A percentile compares a stretch with the other conserved stretches of the same genome.
These are phyloP conservation scores for Ditula angustiorana DNA, from an alignment of 2,888 invertebrate species.

Conservation along the genomic window DNA sequence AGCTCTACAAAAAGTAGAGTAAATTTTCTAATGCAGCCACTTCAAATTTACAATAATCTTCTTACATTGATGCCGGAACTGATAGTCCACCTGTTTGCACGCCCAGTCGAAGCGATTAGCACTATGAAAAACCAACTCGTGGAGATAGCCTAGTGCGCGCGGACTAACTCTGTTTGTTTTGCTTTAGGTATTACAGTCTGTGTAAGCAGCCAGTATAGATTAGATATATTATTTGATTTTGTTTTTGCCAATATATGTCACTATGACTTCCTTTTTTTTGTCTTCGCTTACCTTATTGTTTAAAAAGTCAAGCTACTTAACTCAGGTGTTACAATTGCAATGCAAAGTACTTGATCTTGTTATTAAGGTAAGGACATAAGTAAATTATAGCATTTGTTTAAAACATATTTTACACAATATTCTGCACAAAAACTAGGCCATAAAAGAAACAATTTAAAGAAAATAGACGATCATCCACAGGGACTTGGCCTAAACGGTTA, in stretches of 20 bases:
- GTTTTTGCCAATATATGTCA: not conserved
- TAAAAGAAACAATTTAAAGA: too few species aligned
- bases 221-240: not conserved
- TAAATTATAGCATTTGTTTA: too few species aligned
- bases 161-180: constrained; percentile 25
- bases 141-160: constrained; percentile 17
- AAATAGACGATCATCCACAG: too few species aligned
- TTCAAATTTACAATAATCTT: not conserved
- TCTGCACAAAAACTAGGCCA: too few species aligned
- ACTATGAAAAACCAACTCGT: constrained; percentile 5
- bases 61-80: not conserved
- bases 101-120: not conserved
- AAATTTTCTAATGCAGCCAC: not conserved
- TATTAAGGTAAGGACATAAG: too few species aligned
- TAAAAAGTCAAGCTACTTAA: too few species aligned
- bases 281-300: not conserved
- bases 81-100: not conserved
- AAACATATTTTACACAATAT: too few species aligned
- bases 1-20: not conserved
- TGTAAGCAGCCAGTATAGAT: not conserved
- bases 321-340: too few species aligned
- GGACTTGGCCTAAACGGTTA: too few species aligned
- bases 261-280: not conserved
- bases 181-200: not conserved
- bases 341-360: too few species aligned